Evolutionary conservation across 2,888 invertebrate genomes (phyloP), one percentile per base, ranked within the genome.

Genomic region (Cabera pusaria): DNA sequence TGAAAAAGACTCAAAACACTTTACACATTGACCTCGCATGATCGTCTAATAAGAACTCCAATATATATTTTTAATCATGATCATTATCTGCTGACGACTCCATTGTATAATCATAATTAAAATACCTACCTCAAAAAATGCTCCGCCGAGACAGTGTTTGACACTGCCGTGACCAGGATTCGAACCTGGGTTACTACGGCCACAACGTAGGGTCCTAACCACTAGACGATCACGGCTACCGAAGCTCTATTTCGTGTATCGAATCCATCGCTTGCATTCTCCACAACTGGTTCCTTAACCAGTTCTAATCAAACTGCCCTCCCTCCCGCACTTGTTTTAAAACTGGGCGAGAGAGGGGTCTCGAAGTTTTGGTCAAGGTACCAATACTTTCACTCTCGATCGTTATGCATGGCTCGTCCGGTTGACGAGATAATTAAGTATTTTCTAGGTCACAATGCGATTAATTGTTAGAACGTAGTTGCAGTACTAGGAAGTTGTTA

Each of bases 161-260:
- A 44, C 79, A 83, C 82, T 92, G 92, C 91, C 92, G 91, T 91
- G 91, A 92, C 92, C 92, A 91, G 92, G 92, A 92, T 91, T 92
- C 92, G 92, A 92, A 92, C 92, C 92, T 92, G 92, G 92, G 92
- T 92, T 92, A 91, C 91, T 91, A 91, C 92, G 92, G 92, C 92
- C 92, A 93, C 92, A 93, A 93, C 92, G 92, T 92, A 91, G 92
- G 91, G 92, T 93, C 92, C 92, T 92, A 92, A 92, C 92, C 92
- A 92, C 91, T 91, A 91, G 90, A 91, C 91, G 90, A 91, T 91
- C 90, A 90, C 90, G 90, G 90, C 74, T 75, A 50, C 14, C 47
- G 49, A 34, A 53, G 53, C 52, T 44, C 23, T 52, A 41, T 24
- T 12, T 23, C 6, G 18, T 22, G 19, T 7, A 9, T 90, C 90